phyloP scores from a whole-genome alignment of 2,113 vertebrate species.

The Ptilonorhynchus violaceus region DNA sequence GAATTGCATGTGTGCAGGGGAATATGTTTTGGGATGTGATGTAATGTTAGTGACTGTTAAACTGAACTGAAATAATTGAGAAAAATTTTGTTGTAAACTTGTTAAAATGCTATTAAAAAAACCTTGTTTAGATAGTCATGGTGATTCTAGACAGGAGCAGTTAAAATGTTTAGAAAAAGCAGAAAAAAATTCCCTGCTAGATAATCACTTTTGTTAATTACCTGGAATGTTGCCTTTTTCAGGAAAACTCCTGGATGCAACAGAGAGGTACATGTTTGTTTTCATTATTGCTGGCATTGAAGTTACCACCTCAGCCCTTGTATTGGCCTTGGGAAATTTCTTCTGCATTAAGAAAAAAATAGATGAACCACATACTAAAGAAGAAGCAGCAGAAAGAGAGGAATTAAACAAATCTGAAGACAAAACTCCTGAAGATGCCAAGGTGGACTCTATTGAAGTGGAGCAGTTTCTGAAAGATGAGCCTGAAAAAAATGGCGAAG shows the following conservation, averaged over 20 bases:
- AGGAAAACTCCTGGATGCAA: conserved; percentile 89
- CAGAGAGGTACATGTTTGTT: conserved; percentile 82
- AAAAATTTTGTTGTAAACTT: not conserved
- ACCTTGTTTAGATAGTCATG: not conserved
- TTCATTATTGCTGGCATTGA: conserved; percentile 89
- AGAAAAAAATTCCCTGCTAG: not conserved
- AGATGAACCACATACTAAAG: conserved; percentile 52
- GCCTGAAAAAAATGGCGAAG: conserved; percentile 72
- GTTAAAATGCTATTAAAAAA: not conserved
- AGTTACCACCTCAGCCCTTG: conserved; percentile 81
- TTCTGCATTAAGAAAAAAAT: conserved; percentile 79
- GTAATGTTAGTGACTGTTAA: not conserved
- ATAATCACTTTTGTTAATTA: not conserved
- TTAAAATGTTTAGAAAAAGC: not conserved
- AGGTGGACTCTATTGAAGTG: conserved; percentile 70
- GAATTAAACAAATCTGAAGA: conserved; percentile 62
- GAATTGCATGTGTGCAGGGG: not conserved
- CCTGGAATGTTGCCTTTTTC: not conserved
- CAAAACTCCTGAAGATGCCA: conserved; percentile 22
- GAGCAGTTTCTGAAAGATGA: conserved; percentile 76
- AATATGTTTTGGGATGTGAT: not conserved
- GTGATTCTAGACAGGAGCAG: not conserved
- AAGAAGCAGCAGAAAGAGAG: conserved; percentile 60
- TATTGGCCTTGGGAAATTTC: conserved; percentile 82
- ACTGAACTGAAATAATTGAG: not conserved